Conservation (phyloP, 1,140 invertebrate species). For the Ephestia elutella region DNA sequence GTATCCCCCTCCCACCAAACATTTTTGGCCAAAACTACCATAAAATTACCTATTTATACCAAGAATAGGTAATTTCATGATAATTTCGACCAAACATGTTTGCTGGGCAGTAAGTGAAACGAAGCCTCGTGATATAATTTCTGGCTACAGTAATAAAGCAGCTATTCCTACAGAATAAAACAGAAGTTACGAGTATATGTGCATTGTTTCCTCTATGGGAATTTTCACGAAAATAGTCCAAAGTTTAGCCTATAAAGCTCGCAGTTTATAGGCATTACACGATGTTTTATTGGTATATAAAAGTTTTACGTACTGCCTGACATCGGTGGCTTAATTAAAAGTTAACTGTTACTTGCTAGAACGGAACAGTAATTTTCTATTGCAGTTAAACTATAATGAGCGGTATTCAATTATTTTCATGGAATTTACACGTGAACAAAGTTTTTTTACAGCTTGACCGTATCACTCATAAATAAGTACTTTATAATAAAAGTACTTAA, state of each 20-base stretch:
- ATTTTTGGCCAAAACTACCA: no score
- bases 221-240: slow-evolving; percentile 4
- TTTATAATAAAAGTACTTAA: no score
- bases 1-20: no score
- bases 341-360: slow-evolving; percentile 6
- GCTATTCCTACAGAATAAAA: not conserved
- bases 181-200: not conserved
- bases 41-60: no score
- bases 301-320: slow-evolving; percentile 4
- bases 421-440: not conserved
- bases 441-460: not conserved
- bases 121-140: no score
- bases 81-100: no score
- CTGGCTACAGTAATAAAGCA: not conserved
- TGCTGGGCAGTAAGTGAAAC: no score
- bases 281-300: slow-evolving; percentile 8
- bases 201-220: not conserved
- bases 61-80: no score
- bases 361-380: slow-evolving; percentile 5
- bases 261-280: slow-evolving; percentile 9
- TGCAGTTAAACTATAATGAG: slow-evolving; percentile 1
- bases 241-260: slow-evolving; percentile 9
- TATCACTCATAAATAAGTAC: no score
- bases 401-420: not conserved
- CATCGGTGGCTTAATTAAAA: slow-evolving; percentile 10